phyloP scores from a whole-genome alignment of 1,140 invertebrate genomes.

The Chironomus striatipennis region DNA sequence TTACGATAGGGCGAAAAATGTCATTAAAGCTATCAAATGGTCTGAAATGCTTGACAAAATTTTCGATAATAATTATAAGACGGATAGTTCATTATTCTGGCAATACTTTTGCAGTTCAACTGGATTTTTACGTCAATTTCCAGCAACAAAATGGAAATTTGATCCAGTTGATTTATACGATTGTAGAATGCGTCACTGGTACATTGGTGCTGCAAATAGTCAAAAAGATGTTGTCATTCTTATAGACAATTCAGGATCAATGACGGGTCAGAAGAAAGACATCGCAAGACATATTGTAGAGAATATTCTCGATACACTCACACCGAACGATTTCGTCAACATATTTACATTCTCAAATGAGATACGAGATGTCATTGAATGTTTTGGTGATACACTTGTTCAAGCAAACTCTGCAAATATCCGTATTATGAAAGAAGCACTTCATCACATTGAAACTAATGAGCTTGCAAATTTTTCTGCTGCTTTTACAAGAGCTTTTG shows the following conservation, averaged over 20 bases:
- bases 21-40: constrained; percentile 63
- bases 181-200: constrained; percentile 82
- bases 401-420: constrained; percentile 86
- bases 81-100: constrained; percentile 85
- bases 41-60: constrained; percentile 78
- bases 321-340: constrained; percentile 98
- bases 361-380: constrained; percentile 71
- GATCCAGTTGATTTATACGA: constrained; percentile 78
- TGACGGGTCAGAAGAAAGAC: constrained; percentile 87
- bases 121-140: constrained; percentile 92
- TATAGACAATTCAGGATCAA: constrained; percentile 91
- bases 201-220: constrained; percentile 92
- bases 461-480: constrained; percentile 92
- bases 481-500: constrained; percentile 84
- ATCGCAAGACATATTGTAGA: constrained; percentile 91
- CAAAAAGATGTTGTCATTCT: constrained; percentile 96
- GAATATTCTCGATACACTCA: constrained; percentile 93
- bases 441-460: constrained; percentile 67
- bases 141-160: constrained; percentile 63
- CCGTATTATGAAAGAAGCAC: constrained; percentile 68
- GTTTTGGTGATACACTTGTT: constrained; percentile 79
- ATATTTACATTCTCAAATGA: constrained; percentile 79
- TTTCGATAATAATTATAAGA: constrained; percentile 80
- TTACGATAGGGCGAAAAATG: constrained; percentile 67
- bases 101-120: constrained; percentile 95